phyloP scores from a whole-genome alignment of 2,797 vertebrate species.

The Acropternis orthonyx region DNA sequence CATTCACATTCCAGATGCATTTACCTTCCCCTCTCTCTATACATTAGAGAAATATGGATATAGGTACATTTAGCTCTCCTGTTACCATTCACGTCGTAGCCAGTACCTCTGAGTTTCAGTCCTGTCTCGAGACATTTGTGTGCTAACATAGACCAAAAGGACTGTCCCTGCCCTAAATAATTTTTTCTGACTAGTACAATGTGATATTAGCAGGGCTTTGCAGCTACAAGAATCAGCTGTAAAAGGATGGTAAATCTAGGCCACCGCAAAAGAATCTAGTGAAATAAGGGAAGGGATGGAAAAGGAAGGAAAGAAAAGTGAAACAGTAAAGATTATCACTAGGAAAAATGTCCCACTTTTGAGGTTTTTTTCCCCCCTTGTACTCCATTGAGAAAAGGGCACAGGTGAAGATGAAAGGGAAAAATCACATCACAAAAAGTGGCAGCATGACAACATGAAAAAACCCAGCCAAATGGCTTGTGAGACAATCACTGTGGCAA shows the following conservation, averaged over 20 bases:
- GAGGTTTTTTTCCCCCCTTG: background rate
- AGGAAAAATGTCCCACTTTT: constrained; percentile 41
- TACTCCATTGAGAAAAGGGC: background rate
- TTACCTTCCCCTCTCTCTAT: background rate
- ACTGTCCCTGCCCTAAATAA: constrained; percentile 40
- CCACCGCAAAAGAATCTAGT: constrained; percentile 26
- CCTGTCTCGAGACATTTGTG: background rate
- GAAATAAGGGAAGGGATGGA: background rate
- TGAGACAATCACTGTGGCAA: background rate
- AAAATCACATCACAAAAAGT: background rate
- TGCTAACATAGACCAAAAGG: background rate
- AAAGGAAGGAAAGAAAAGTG: background rate
- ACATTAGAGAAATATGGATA: background rate
- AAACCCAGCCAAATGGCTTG: background rate
- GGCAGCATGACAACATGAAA: background rate
- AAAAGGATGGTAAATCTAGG: constrained; percentile 54
- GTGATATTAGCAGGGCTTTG: constrained; percentile 19
- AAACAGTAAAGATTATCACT: background rate
- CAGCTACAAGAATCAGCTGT: constrained; percentile 20
- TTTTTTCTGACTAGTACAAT: constrained; percentile 18
- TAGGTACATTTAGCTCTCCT: background rate
- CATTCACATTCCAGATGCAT: background rate
- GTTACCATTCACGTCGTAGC: background rate
- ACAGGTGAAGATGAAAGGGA: background rate
- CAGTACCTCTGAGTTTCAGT: background rate